Evolutionary conservation across 2,888 invertebrate genomes (phyloP), one percentile per base, ranked within the genome.

Genomic region (Diarsia mendica): DNA sequence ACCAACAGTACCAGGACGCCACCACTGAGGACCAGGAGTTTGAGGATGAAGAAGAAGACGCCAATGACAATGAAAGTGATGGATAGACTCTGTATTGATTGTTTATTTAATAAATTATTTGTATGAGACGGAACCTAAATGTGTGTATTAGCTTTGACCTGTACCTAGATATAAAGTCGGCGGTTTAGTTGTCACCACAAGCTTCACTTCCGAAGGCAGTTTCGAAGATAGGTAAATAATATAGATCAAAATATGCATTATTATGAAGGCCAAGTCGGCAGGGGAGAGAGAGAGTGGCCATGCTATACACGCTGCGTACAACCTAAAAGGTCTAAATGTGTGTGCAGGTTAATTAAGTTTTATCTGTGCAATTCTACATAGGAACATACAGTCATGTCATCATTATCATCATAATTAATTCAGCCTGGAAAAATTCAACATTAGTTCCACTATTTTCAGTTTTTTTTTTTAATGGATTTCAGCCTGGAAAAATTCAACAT

Each of bases 1-100:
- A 99, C 92, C 99, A 99, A 92, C 99, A 99, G 93, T 99, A 99
- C 93, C 99, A 99, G 94, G 98, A 98, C 90, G 98, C 98, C 15
- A 98, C 98, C 23, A 97, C 98, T 80, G 98, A 98, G 89, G 98
- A 98, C 87, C 98, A 97, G 69, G 98, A 98, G 95, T 98, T 98
- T 87, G 97, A 95, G 79, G 96, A 95, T 74, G 97, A 96, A 77
- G 97, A 96, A 86, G 96, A 96, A 85, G 96, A 95, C 86, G 96
- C 82, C 55, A 89, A 88, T 53, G 90, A 86, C 1, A 84, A 88
- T 53, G 90, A 86, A 1, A 84, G 80, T 79, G 90, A 90, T 64
- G 82, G 83, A 80, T 89, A 86, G 73, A 33, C 69, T 75, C 69
- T 75, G 48, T 75, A 67, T 74, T 77, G 69, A 75, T 72, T 11